phyloP scores from a whole-genome alignment of 2,888 invertebrate species.

The Clivina fossor region DNA sequence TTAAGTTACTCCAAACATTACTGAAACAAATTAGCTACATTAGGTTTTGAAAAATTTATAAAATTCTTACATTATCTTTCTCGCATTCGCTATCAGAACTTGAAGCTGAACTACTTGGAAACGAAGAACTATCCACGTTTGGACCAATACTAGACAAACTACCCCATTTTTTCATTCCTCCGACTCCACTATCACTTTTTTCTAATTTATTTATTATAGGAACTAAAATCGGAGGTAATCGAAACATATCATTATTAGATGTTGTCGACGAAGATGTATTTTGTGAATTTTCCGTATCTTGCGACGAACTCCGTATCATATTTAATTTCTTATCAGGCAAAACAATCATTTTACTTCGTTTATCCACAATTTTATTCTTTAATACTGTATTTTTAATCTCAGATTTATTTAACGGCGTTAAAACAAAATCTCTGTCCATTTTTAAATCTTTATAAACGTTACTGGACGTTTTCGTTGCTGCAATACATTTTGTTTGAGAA shows the following conservation, averaged over 20 bases:
- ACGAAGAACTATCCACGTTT: constrained; percentile 64
- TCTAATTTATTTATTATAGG: constrained; percentile 69
- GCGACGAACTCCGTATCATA: constrained; percentile 60
- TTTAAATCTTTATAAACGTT: constrained; percentile 47
- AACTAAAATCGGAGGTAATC: constrained; percentile 70
- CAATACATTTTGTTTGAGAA: constrained; percentile 63
- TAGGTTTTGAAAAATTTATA: no score
- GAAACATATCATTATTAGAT: constrained; percentile 58
- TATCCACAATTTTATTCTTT: constrained; percentile 33
- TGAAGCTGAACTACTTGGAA: constrained; percentile 48
- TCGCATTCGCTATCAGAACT: constrained; percentile 54
- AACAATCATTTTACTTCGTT: constrained; percentile 47
- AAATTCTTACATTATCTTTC: no score
- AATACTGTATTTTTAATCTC: constrained; percentile 39
- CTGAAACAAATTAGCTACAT: no score
- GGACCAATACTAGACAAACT: constrained; percentile 73
- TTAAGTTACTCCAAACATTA: no score
- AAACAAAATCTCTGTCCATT: constrained; percentile 51
- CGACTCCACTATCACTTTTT: constrained; percentile 43
- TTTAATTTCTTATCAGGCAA: constrained; percentile 59
- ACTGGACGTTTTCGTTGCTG: constrained; percentile 48
- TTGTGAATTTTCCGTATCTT: constrained; percentile 64
- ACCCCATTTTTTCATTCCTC: constrained; percentile 57
- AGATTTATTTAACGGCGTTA: constrained; percentile 49
- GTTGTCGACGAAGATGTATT: constrained; percentile 57